Evolutionary conservation across 2,113 vertebrate genomes (phyloP).

Genomic region (Okapia johnstoni): DNA sequence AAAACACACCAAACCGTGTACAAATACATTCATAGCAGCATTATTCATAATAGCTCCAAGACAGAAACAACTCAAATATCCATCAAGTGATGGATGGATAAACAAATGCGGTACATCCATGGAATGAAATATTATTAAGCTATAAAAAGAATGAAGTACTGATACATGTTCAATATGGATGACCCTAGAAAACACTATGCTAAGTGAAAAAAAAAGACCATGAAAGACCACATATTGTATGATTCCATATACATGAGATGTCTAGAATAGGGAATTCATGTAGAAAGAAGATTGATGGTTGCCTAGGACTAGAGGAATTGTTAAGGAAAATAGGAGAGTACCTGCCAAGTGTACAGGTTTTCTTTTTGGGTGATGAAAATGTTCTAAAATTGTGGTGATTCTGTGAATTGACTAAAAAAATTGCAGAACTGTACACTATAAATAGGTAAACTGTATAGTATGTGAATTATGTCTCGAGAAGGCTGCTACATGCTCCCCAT

Average conservation of each 20-base stretch:
- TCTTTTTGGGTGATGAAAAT: neutral
- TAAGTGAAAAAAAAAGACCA: neutral
- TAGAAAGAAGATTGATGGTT: neutral
- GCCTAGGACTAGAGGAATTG: neutral
- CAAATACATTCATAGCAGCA: conserved; percentile 21
- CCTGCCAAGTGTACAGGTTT: neutral
- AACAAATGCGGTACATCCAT: neutral
- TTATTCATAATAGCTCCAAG: neutral
- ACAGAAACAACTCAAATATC: neutral
- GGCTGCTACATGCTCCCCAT: neutral
- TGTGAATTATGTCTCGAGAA: neutral
- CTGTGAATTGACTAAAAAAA: neutral
- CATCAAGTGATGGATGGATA: neutral
- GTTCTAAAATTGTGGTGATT: neutral
- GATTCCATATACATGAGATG: neutral
- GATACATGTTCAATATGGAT: neutral
- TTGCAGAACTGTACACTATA: neutral
- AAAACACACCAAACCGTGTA: neutral
- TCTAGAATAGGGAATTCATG: neutral
- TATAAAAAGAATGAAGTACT: neutral
- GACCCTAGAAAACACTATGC: neutral
- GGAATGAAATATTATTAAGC: neutral
- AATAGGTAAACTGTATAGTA: neutral
- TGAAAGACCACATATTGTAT: neutral
- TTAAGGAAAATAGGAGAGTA: neutral